Evolutionary conservation across 92 coral and sea anemone species (phyloP).

Genomic region (Metridium senile): DNA sequence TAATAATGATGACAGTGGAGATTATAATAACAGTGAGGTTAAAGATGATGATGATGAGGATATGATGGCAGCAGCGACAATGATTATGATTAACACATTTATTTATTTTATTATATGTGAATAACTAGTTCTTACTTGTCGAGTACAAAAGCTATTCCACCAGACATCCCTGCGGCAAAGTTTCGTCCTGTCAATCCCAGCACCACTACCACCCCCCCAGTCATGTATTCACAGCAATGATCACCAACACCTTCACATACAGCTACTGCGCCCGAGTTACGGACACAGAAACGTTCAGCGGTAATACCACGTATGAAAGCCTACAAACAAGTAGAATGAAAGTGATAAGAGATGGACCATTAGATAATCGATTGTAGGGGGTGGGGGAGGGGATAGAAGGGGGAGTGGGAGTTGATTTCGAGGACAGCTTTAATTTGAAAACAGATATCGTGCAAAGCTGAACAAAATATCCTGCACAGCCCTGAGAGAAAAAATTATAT

Average conservation of each 20-base stretch:
- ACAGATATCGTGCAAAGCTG: not conserved
- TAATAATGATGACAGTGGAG: no score
- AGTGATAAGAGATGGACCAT: no score
- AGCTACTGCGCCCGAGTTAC: slow-evolving; percentile 91
- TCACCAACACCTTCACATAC: slow-evolving; percentile 99
- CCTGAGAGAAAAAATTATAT: not conserved
- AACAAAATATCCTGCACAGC: no score
- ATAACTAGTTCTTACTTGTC: slow-evolving; percentile 83
- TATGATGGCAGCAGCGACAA: no score
- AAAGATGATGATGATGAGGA: no score
- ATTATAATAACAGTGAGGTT: no score
- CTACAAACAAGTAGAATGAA: slow-evolving; percentile 21
- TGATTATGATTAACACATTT: no score
- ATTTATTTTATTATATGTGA: no score
- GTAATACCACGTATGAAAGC: slow-evolving; percentile 91
- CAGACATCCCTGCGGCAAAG: slow-evolving; percentile 99
- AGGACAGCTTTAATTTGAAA: no score
- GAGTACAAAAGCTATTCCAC: slow-evolving; percentile 88
- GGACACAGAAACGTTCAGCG: slow-evolving; percentile 94
- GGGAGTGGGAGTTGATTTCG: no score
- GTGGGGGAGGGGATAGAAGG: no score
- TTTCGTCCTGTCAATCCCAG: slow-evolving; percentile 89
- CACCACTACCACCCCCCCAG: slow-evolving; percentile 88
- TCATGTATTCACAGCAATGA: slow-evolving; percentile 99
- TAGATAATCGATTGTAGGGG: no score